Conservation (phyloP, 64 coral and sea anemone species). For the Montipora efflorescens region DNA sequence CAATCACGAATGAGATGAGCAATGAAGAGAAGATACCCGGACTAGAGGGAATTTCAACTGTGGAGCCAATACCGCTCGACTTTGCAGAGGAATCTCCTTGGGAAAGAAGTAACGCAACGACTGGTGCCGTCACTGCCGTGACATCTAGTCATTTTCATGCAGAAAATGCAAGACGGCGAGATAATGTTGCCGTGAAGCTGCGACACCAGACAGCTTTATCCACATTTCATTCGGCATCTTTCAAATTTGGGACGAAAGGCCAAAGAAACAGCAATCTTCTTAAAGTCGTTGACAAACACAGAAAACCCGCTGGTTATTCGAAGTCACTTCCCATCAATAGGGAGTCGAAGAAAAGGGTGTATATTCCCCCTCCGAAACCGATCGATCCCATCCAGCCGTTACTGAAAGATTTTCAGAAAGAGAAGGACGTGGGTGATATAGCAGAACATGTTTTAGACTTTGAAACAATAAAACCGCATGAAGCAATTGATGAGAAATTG, state of each 20-base stretch:
- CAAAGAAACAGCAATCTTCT: not conserved
- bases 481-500: constrained; percentile 76
- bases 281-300: not conserved
- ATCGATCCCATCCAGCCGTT: constrained; percentile 37
- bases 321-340: not conserved
- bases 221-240: not conserved
- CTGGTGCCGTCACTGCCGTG: not conserved
- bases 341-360: constrained; percentile 28
- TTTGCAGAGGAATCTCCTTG: constrained; percentile 38
- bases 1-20: constrained; percentile 37
- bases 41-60: constrained; percentile 41
- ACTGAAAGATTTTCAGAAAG: constrained; percentile 46
- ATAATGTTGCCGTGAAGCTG: not conserved
- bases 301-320: not conserved
- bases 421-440: constrained; percentile 58
- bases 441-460: constrained; percentile 58
- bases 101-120: constrained; percentile 30
- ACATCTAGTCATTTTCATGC: not conserved
- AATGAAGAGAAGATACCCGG: constrained; percentile 13
- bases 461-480: constrained; percentile 44
- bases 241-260: not conserved
- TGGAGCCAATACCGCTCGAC: constrained; percentile 9
- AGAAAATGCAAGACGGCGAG: not conserved
- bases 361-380: constrained; percentile 45
- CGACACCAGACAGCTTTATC: not conserved